Evolutionary conservation across 2,113 vertebrate genomes (phyloP).

Genomic region (Alectura lathami): DNA sequence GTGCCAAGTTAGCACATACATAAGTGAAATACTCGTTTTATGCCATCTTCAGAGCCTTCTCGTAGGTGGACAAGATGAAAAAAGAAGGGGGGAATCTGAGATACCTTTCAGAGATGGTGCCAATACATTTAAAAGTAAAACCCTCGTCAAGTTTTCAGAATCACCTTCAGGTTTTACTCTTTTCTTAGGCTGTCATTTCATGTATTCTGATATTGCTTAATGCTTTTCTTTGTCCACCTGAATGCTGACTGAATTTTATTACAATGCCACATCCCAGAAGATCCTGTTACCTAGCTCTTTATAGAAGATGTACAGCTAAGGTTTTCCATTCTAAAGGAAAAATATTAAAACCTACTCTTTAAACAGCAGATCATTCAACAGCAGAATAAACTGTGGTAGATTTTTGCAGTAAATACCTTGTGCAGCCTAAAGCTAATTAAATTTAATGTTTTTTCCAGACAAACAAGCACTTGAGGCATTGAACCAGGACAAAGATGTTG

Average conservation of each 20-base stretch:
- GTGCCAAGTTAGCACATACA: background rate
- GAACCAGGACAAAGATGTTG: constrained; percentile 71
- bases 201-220: background rate
- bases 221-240: background rate
- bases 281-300: background rate
- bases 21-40: background rate
- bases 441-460: constrained; percentile 21
- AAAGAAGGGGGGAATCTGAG: background rate
- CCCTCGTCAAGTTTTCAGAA: background rate
- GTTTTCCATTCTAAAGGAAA: background rate
- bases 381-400: background rate
- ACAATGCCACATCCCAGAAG: background rate
- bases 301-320: background rate
- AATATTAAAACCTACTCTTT: background rate
- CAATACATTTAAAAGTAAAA: background rate
- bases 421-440: background rate
- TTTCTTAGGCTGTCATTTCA: background rate
- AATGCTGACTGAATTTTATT: background rate
- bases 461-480: constrained; percentile 57
- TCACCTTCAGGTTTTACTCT: background rate
- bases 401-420: background rate
- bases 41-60: background rate
- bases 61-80: background rate
- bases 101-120: rapidly evolving
- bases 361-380: background rate